These are phyloP conservation scores for Lordiphosa andalusiaca DNA, from an alignment of 2,888 invertebrate species.

Conservation along the genomic window DNA sequence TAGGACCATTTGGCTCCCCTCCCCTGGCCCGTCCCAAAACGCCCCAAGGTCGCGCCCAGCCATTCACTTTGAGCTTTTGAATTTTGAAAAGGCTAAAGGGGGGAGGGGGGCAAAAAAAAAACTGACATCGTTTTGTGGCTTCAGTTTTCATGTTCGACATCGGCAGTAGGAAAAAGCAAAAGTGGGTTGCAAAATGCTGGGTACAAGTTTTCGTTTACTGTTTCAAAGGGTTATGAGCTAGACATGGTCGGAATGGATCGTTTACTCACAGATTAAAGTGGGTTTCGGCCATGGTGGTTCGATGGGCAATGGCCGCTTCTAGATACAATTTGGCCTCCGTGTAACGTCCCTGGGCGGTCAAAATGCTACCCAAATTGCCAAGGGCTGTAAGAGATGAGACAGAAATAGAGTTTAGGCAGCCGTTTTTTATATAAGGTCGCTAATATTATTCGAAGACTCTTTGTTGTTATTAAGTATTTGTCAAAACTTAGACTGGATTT, in stretches of 20 bases:
- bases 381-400: conserved; percentile 85
- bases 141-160: conserved; percentile 38
- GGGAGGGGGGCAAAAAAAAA: conserved; percentile 26
- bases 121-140: conserved; percentile 51
- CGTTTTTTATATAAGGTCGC: too few species aligned
- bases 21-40: conserved; percentile 10
- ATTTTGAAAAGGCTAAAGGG: conserved; percentile 58
- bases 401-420: too few species aligned
- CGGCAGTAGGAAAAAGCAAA: conserved; percentile 20
- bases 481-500: too few species aligned
- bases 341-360: conserved; percentile 92
- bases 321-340: conserved; percentile 95
- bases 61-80: conserved; percentile 74
- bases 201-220: conserved; percentile 30
- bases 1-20: conserved; percentile 27
- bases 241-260: conserved; percentile 39
- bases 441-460: too few species aligned
- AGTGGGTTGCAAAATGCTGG: conserved; percentile 26
- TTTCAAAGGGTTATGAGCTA: conserved; percentile 40
- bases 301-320: conserved; percentile 91
- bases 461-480: too few species aligned
- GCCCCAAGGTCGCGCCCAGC: conserved; percentile 58
- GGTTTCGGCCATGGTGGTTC: conserved; percentile 98
- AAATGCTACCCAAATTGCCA: conserved; percentile 97
- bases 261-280: conserved; percentile 98